phyloP scores from a whole-genome alignment of 2,888 invertebrate species.

The Dryobotodes eremita region DNA sequence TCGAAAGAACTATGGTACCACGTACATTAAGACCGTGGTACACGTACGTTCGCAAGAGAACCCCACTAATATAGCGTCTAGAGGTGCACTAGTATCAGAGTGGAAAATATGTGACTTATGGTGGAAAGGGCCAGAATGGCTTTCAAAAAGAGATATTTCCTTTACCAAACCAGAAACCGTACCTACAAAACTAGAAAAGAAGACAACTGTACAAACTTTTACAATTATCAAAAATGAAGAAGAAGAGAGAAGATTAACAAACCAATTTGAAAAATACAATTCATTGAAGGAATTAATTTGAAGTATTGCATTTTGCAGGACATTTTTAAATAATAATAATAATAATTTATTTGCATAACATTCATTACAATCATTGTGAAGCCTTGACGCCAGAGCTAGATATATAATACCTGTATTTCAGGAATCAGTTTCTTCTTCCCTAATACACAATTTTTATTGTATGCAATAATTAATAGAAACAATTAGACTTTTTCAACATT shows the following conservation, averaged over 20 bases:
- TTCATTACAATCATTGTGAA: no score
- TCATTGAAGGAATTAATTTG: neutral
- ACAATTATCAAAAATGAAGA: neutral
- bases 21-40: no score
- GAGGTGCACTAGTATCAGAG: constrained; percentile 5
- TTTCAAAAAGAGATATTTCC: neutral
- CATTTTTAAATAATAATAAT: no score
- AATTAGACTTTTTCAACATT: no score
- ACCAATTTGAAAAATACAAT: constrained; percentile 5
- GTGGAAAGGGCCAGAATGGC: constrained; percentile 5
- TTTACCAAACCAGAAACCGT: no score
- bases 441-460: no score
- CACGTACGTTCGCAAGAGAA: constrained; percentile 10
- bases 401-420: no score
- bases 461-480: no score
- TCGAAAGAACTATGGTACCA: constrained; percentile 3
- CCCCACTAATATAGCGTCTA: constrained; percentile 4
- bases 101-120: neutral
- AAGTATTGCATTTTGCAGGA: neutral
- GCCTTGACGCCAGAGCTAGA: no score
- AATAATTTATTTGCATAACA: no score
- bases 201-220: neutral
- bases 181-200: neutral
- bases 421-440: no score
- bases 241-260: neutral